Base-by-base conservation (phyloP, 1,140 invertebrate species). In the Colletes gigas region DNA sequence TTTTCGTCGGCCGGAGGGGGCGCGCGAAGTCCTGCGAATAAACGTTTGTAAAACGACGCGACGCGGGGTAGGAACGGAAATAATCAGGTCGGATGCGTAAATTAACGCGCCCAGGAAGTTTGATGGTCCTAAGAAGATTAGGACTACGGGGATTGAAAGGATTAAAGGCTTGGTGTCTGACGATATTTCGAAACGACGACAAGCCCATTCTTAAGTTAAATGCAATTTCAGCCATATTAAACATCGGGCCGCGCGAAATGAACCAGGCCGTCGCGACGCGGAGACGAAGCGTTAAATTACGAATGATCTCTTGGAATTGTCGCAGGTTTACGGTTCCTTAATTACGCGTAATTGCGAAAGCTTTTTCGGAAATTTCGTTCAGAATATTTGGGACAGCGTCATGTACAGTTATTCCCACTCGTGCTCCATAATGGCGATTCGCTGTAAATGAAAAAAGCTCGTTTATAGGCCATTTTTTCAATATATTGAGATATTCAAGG, bases 71-170 rank as follows among this genome's bases (percentile, higher is more conserved):
- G 30, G 30, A 62, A 79, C 41, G 15, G 30, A 47, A 72, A 70
- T 79, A 82, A 82, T 81, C 66, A 63, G 59, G 54, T 52, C 21
- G 65, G 59, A 59, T 82, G 69, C 62, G 76, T 83, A 81, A 62
- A 86, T 83, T 87, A 86, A 87, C 72, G 59, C 19, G 39, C 12
- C 52, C 70, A 21, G 47, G 68, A 57, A 71, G 62, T 69, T 77
- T 85, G 60, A 78, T 74, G 67, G 57, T 54, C 19, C 57, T 85
- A 86, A 86, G 83, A 52, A 82, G 85, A 85, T 86, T 83, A 83
- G 81, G 47, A 86, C 55, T 66, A 60, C 10, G 44, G n/a, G 72
- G 83, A 85, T 83, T 80, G 60, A 80, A 83, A 52, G 72, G 84
- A 83, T 86, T 86, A 86, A 83, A 78, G 39, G 72, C 81, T 80